Evolutionary conservation across 1,140 invertebrate species (phyloP), one percentile per base, ranked within the genome.

Genomic region (Brachionus angularis): DNA sequence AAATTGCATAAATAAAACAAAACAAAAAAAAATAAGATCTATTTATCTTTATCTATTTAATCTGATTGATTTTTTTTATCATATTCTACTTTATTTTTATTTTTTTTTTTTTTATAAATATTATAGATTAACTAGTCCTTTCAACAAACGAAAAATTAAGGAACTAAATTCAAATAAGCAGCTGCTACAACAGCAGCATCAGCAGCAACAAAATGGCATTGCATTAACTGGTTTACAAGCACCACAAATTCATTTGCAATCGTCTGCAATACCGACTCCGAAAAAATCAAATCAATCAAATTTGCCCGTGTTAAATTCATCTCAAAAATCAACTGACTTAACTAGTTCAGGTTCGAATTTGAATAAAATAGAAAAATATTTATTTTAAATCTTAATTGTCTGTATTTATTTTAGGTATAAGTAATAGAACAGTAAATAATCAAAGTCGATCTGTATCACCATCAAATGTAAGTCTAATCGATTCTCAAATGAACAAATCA

Each of bases 61-160:
- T n/a, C n/a, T n/a, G n/a, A n/a, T n/a, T n/a, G n/a, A n/a, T n/a
- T n/a, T n/a, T n/a, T n/a, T 55, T 31, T 31, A 33, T 33, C 34
- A 33, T 33, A 23, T 36, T 33, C 16, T 27, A 31, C 8, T 34
- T 58, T 14, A 14, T 39, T 14, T 10, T 39, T 18, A 23, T 39
- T 23, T 39, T 16, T 21, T 21, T 34, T 36, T 58, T 58, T 39
- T 18, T 39, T 39, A 39, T 39, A 14, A 7, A 42, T 14, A 58
- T 58, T 67, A 10, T 67, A 67, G 62, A 67, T 31, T 67, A 18
- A 47, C 62, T 18, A 67, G 62, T 47, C 62, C 62, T 14, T 67
- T 67, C n/a, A 67, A 67, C 42, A 67, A 67, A 50, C 62, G 62
- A 16, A 67, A 67, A 50, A 50, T 67, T 50, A 67, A 67, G 31